Evolutionary conservation across 2,888 invertebrate genomes (phyloP).

Genomic region (Nematopogon swammerdamellus): DNA sequence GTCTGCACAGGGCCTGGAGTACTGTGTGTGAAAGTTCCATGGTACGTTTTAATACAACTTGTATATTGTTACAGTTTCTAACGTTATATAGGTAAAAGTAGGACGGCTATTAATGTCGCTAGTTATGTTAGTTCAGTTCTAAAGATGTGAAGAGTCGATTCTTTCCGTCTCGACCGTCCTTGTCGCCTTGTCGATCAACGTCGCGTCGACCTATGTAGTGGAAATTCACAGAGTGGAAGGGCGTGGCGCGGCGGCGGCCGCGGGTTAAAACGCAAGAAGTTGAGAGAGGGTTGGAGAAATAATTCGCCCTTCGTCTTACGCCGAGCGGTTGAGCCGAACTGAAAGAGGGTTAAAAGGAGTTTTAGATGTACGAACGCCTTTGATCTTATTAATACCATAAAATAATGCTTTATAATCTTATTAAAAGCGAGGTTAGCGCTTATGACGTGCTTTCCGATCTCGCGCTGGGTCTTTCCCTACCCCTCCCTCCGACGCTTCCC

Average conservation of each 20-base stretch:
- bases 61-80: no score
- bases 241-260: constrained; percentile 17
- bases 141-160: no score
- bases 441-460: constrained; percentile 20
- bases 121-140: no score
- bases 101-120: no score
- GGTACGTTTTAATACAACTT: no score
- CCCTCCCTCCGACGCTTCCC: neutral
- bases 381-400: constrained; percentile 74
- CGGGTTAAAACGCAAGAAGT: neutral
- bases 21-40: no score
- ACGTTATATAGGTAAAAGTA: no score
- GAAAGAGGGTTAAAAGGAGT: constrained; percentile 58
- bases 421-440: constrained; percentile 70
- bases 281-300: neutral
- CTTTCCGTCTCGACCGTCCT: no score
- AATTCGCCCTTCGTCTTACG: constrained; percentile 45
- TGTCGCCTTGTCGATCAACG: neutral
- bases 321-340: constrained; percentile 25
- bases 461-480: neutral
- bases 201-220: neutral
- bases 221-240: constrained; percentile 14
- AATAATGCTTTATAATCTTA: constrained; percentile 75
- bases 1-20: no score
- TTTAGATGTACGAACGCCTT: constrained; percentile 64